Evolutionary conservation across 2,888 invertebrate species (phyloP).

Genomic region (Melinaea marsaeus): DNA sequence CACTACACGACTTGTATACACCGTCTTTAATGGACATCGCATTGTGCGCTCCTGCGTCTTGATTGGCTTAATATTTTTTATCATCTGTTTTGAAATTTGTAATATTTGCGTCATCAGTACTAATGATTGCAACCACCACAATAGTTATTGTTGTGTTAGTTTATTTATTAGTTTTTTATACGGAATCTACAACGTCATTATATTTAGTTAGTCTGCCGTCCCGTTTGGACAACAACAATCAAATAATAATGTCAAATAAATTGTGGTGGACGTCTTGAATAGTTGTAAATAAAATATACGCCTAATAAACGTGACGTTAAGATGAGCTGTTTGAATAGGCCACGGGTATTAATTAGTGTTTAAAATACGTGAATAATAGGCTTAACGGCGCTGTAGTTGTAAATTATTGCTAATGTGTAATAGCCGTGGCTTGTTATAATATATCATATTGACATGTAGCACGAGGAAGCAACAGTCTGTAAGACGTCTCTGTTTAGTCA

Average conservation of each 20-base stretch:
- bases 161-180: conserved; percentile 50
- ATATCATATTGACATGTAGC: conserved; percentile 4
- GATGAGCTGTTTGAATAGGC: conserved; percentile 30
- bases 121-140: conserved; percentile 75
- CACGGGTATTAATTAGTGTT: conserved; percentile 34
- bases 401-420: conserved; percentile 2
- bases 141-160: conserved; percentile 69
- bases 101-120: conserved; percentile 75
- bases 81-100: conserved; percentile 58
- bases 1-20: conserved; percentile 60
- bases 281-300: conserved; percentile 38
- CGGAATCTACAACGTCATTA: conserved; percentile 70
- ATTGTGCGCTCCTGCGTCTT: conserved; percentile 51
- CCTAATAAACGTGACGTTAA: conserved; percentile 38
- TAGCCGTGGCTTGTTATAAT: conserved; percentile 3
- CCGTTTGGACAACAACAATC: conserved; percentile 59
- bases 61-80: conserved; percentile 71
- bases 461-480: conserved; percentile 7
- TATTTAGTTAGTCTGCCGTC: conserved; percentile 68
- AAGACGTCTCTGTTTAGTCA: conserved; percentile 37
- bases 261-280: conserved; percentile 31
- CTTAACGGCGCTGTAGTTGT: conserved; percentile 2
- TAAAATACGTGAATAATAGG: conserved; percentile 25
- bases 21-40: conserved; percentile 50
- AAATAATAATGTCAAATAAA: conserved; percentile 51